Evolutionary conservation across 2,113 vertebrate species (phyloP).

Genomic region (Saguinus imperator): DNA sequence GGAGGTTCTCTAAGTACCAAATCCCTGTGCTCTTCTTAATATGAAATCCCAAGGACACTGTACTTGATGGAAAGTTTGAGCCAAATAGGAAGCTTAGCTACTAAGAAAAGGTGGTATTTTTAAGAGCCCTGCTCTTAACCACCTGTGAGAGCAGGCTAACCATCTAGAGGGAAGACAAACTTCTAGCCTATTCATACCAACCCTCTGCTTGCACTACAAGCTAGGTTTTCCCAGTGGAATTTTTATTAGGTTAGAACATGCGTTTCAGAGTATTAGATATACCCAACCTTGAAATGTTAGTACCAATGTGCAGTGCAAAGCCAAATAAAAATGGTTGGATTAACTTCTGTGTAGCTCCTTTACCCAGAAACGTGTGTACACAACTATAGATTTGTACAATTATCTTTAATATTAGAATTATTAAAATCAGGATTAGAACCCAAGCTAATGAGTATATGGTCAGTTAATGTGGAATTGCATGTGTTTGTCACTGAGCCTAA

Average conservation of each 20-base stretch:
- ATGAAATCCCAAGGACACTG: neutral
- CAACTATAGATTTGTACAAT: neutral
- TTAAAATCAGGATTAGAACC: neutral
- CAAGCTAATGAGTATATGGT: neutral
- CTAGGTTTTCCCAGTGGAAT: neutral
- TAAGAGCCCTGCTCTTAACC: neutral
- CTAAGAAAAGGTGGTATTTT: neutral
- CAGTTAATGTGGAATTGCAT: neutral
- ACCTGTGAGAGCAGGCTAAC: neutral
- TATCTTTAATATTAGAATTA: conserved; percentile 5
- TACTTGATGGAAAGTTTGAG: neutral
- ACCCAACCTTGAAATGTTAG: neutral
- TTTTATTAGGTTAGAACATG: neutral
- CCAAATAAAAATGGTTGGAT: neutral
- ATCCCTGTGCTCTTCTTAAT: neutral
- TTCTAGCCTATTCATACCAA: neutral
- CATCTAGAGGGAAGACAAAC: neutral
- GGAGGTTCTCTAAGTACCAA: neutral
- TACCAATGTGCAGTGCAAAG: neutral
- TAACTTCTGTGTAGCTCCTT: neutral
- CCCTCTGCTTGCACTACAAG: neutral
- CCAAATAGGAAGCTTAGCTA: neutral
- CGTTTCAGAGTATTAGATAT: neutral
- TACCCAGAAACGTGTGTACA: neutral
- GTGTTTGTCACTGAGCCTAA: neutral